Conservation (phyloP, 2,113 vertebrate species). For the Ceyx melanurus region DNA sequence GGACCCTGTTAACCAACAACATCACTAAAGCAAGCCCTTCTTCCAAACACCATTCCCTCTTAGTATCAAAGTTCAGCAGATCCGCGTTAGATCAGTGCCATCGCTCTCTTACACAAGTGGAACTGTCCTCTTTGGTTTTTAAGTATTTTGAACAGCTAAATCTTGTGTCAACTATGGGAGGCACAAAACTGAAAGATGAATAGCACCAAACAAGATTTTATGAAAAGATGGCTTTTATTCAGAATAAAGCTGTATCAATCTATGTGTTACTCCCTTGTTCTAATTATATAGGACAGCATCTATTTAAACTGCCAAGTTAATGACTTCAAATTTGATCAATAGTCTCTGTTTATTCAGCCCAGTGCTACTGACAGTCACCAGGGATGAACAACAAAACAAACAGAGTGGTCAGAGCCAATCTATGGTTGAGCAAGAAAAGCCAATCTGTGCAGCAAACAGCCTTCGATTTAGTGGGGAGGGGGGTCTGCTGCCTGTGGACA, state of each 20-base stretch:
- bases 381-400: constrained; percentile 65
- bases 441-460: not conserved
- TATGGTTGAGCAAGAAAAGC: not conserved
- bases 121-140: not conserved
- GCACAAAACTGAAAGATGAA: constrained; percentile 23
- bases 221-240: constrained; percentile 58
- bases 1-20: not conserved
- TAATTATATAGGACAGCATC: constrained; percentile 69
- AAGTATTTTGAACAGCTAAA: not conserved
- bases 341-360: constrained; percentile 65
- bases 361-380: constrained; percentile 50
- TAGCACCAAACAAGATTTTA: constrained; percentile 43
- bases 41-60: not conserved
- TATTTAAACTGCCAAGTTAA: constrained; percentile 67
- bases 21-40: not conserved
- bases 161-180: constrained; percentile 11
- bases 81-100: not conserved
- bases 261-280: constrained; percentile 67
- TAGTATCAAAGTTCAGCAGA: not conserved
- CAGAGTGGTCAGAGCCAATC: not conserved
- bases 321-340: constrained; percentile 69
- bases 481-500: not conserved
- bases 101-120: not conserved
- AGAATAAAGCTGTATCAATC: constrained; percentile 65
- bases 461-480: not conserved